Base-by-base conservation (phyloP, 53 echinoderm and acorn worm genomes). In the Paelopatides confundens region DNA sequence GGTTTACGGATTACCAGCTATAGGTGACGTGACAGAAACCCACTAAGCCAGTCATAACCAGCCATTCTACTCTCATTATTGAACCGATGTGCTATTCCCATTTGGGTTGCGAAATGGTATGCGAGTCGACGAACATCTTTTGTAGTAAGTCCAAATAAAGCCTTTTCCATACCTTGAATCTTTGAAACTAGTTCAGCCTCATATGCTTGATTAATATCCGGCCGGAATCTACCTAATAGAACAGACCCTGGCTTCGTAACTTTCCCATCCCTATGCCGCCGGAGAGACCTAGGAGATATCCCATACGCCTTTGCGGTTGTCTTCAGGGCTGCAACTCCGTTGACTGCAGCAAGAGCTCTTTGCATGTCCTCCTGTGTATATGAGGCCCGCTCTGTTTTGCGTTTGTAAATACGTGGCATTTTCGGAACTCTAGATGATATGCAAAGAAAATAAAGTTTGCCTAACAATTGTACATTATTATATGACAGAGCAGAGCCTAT, bases 251-350 rank as follows among this genome's bases (percentile, higher is more conserved):
- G 79, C 79, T 79, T 79, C 12, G 79, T 10, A 50, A 79, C 52
- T n/a, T 49, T 79, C 18, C 79, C 79, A 79, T 78, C 79, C 47
- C 23, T 78, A 78, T 78, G 48, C 48, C 79, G 47, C 79, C 79
- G 79, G 14, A 78, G 79, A 48, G 50, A 48, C 79, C 79, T 78
- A 12, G 48, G 29, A 14, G 79, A 79, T 18, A 79, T 79, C 3
- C 79, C 79, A 79, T 79, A 79, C 47, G 79, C 79, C 28, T 79
- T 79, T 49, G 79, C 79, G 47, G 79, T 79, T 79, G 79, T 12
- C 48, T 79, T 79, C 18, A 50, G 15, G 18, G 79, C 79, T 14
- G 47, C 79, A 53, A 21, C 78, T 33, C 21, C 77, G 40, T 5
- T 46, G 43, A 77, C 21, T 21, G 21, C 79, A 17, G 79, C 27